These are phyloP conservation scores for Sylvia atricapilla DNA, from an alignment of 2,113 vertebrate genomes.

Conservation along the genomic window DNA sequence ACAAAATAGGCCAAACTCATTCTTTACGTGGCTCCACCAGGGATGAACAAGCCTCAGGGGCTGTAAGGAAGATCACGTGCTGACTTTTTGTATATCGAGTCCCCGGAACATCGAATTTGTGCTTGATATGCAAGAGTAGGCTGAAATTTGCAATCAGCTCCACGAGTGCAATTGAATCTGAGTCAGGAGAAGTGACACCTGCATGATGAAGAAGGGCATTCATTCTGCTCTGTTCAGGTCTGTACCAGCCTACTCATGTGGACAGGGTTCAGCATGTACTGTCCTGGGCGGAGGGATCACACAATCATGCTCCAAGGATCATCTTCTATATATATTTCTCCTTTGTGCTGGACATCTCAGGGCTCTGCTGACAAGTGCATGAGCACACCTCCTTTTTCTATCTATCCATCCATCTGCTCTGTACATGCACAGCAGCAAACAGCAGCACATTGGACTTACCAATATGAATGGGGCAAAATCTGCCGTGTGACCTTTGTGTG, in stretches of 20 bases:
- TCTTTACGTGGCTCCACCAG: not conserved
- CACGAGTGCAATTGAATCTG: constrained; percentile 24
- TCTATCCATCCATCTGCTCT: not conserved
- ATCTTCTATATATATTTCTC: not conserved
- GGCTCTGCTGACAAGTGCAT: not conserved
- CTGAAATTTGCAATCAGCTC: constrained; percentile 60
- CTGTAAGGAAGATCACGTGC: not conserved
- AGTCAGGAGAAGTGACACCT: constrained; percentile 54
- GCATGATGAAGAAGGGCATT: constrained; percentile 28
- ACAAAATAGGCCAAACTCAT: not conserved
- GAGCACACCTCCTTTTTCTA: not conserved
- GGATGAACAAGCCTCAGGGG: not conserved
- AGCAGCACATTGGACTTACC: not conserved
- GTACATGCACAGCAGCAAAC: not conserved
- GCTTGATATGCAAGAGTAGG: constrained; percentile 42
- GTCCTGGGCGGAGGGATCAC: not conserved
- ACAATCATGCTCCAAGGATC: not conserved
- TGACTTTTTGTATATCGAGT: constrained; percentile 4
- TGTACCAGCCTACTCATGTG: not conserved
- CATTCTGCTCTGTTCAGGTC: constrained; percentile 36
- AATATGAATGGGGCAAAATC: not conserved
- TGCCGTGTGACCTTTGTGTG: not conserved
- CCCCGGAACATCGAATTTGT: constrained; percentile 28
- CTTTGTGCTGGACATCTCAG: not conserved
- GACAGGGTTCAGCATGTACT: not conserved